Evolutionary conservation across 2,888 invertebrate species (phyloP), one percentile per base, ranked within the genome.

Genomic region (Plagodis dolabraria): DNA sequence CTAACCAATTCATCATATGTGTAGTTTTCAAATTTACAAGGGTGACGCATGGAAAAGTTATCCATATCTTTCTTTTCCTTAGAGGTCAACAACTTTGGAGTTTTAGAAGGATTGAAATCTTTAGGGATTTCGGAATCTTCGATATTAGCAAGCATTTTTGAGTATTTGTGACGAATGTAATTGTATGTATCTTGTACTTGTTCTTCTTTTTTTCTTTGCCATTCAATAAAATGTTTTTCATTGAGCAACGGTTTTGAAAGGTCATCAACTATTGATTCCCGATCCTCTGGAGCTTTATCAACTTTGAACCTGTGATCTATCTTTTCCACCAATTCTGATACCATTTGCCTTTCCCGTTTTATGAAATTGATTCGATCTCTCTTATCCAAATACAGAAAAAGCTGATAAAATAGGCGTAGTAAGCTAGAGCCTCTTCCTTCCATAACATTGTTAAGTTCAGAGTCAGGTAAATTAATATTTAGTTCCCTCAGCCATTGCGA

Each of bases 361-460:
- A 94, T 90, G 69, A 94, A 94, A 71, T 93, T 85, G 10, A 93
- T 85, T 47, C 92, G 88, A 70, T 94, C 93, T 75, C 92, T 94
- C 73, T 93, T 93, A 67, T 95, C 94, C 50, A 95, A 82, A 63
- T 91, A 89, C 7, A 95, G 82, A 73, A 94, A 95, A 5, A 95
- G 78, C 77, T 94, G 93, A 78, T 95, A 95, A 75, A 95, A 94
- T 1, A 95, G 72, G 36, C 93, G 89, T 5, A 95, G 80, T 6
- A 94, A 81, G 0, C 93, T 79, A 7, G 93, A 87, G 5, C 94
- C 93, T 59, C 85, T 89, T 0, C 93, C 93, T 55, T 87, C 83
- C 62, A 92, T 92, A 11, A 95, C 87, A 53, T 88, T 88, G 5
- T 80, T 76, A 47, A 94, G 71, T 53, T 93, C 93, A 5, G 85